These are phyloP conservation scores for Barnardius zonarius DNA, from an alignment of 2,113 vertebrate genomes.

Conservation along the genomic window DNA sequence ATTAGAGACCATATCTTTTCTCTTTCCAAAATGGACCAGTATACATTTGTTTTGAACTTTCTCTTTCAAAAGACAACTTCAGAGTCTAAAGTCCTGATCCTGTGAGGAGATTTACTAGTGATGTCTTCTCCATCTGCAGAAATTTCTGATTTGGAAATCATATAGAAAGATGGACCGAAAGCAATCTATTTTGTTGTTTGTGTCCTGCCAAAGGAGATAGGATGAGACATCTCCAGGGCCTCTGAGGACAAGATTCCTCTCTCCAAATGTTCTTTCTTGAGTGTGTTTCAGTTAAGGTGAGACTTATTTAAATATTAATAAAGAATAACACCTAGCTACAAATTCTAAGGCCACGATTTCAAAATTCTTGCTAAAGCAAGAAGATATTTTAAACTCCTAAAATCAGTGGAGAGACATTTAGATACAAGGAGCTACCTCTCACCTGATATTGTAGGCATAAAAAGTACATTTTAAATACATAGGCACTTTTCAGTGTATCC, in stretches of 20 bases:
- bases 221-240: background rate
- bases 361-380: background rate
- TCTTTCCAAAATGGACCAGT: background rate
- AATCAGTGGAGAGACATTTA: background rate
- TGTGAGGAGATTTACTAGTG: background rate
- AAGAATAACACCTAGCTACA: background rate
- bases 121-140: background rate
- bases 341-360: background rate
- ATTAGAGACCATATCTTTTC: background rate
- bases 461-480: background rate
- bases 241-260: background rate
- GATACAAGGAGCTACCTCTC: background rate
- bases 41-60: background rate
- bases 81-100: background rate
- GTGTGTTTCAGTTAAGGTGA: background rate
- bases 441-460: background rate
- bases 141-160: background rate
- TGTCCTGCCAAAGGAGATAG: background rate
- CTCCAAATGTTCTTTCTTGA: background rate
- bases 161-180: rapidly evolving
- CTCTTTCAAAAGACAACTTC: background rate
- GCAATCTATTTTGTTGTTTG: background rate
- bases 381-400: background rate
- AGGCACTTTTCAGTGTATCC: background rate
- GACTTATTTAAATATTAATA: background rate